Evolutionary conservation across 2,797 vertebrate species (phyloP), one percentile per base, ranked within the genome.

Genomic region (Schizopygopsis malacanthus): DNA sequence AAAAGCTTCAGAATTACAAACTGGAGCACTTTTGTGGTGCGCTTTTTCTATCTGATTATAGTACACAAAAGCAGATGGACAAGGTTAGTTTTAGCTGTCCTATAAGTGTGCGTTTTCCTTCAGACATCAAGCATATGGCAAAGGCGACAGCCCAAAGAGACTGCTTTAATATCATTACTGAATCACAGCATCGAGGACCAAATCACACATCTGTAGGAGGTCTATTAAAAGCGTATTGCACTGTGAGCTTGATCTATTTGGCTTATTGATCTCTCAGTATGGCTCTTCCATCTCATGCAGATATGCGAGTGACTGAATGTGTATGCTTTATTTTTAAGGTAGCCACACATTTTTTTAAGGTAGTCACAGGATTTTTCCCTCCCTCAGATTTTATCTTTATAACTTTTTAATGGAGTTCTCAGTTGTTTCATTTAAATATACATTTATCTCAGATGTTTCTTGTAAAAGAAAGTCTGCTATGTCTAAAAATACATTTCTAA

Each of bases 241-340:
- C 87, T 87, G 79, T 59, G 77, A 87, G 76, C 61, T 16, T 71
- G 79, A 90, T 91, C 85, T 87, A 72, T 88, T 90, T 85, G 88
- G 83, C 73, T 82, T 88, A 91, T 92, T 87, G 89, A 91, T 92
- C 88, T 59, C 81, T 25, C 83, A 88, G 89, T 88, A 90, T 88
- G 89, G 84, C 83, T 90, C 75, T 69, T 88, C 79, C 87, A 84
- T 87, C 65, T 87, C 39, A 80, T 79, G n/a, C 37, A 79, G 61
- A 89, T 82, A 89, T 86, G 47, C 15, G 65, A 67, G 33, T 37
- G 84, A 84, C 45, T 16, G 18, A 2, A 43, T 43, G 18, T 54
- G 28, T 33, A 56, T 77, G 50, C 50, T 77, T 56, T 77, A 77
- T 39, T 77, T 75, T 33, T 76, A 37, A 75, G 16, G 33, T 33